phyloP scores from a whole-genome alignment of 2,888 invertebrate genomes.

The Alitta virens region DNA sequence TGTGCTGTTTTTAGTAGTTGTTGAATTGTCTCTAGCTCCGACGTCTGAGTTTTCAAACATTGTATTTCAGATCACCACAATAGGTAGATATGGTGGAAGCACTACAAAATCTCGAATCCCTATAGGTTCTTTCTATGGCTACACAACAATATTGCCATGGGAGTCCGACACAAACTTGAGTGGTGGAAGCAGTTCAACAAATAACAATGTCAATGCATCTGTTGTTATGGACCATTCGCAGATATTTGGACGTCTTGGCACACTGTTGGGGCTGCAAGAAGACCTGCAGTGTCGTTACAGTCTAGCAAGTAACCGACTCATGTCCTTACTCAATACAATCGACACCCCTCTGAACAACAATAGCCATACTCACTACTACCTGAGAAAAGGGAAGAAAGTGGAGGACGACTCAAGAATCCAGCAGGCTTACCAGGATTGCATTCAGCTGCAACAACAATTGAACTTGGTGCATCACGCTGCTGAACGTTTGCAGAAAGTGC shows the following conservation, averaged over 20 bases:
- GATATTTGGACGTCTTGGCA: constrained; percentile 59
- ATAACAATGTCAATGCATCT: background rate
- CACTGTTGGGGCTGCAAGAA: constrained; percentile 71
- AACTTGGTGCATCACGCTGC: constrained; percentile 70
- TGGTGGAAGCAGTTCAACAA: background rate
- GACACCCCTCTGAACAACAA: constrained; percentile 57
- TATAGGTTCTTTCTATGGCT: constrained; percentile 89
- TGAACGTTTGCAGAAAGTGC: constrained; percentile 68
- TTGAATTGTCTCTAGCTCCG: too few relatives aligned
- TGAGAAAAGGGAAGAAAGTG: constrained; percentile 62
- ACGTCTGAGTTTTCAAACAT: too few relatives aligned
- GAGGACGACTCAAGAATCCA: constrained; percentile 61
- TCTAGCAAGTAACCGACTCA: constrained; percentile 79
- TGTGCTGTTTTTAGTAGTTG: too few relatives aligned
- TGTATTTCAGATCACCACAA: constrained; percentile 80
- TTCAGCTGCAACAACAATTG: constrained; percentile 83
- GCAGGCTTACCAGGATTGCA: constrained; percentile 72
- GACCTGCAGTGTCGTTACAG: constrained; percentile 76
- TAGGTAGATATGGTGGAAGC: constrained; percentile 88
- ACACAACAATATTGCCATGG: constrained; percentile 72
- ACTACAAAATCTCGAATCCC: constrained; percentile 87
- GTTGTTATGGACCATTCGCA: constrained; percentile 35
- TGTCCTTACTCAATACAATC: constrained; percentile 65
- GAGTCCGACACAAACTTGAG: constrained; percentile 33
- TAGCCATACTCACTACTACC: constrained; percentile 67